Evolutionary conservation across 1,140 invertebrate species (phyloP).

Genomic region (Muscidifurax raptorellus): DNA sequence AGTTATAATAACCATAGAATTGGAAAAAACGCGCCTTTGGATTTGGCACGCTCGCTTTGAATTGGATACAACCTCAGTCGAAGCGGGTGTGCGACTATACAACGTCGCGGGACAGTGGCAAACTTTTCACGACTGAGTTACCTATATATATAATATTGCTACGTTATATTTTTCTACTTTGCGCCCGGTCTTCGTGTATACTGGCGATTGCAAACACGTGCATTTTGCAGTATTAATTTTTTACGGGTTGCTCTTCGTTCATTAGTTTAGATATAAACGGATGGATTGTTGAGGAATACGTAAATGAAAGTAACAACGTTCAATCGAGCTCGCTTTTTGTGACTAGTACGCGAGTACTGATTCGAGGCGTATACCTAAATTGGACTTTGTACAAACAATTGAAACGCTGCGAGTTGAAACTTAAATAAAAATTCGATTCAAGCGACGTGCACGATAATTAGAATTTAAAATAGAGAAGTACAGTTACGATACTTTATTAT

Average conservation of each 20-base stretch:
- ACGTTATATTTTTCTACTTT: constrained; percentile 38
- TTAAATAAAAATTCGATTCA: neutral
- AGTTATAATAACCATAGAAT: neutral
- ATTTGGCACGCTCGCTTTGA: no score
- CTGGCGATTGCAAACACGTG: neutral
- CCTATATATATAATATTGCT: neutral
- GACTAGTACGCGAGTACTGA: no score
- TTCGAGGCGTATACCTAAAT: neutral
- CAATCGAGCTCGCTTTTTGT: neutral
- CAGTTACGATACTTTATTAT: neutral
- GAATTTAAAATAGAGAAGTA: neutral
- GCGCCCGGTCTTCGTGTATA: neutral
- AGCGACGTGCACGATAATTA: neutral
- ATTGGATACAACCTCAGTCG: neutral
- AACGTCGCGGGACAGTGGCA: neutral
- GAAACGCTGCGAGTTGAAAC: neutral
- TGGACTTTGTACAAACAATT: neutral
- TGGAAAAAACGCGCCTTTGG: no score
- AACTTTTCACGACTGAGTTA: constrained; percentile 27
- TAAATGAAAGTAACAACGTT: neutral
- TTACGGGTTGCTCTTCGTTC: neutral
- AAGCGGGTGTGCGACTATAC: neutral
- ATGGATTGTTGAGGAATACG: neutral
- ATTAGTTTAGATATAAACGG: neutral
- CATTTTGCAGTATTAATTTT: constrained; percentile 20